These are phyloP conservation scores for Rambutsinella grinnellia DNA, from an alignment of 2,888 invertebrate species.

Conservation along the genomic window DNA sequence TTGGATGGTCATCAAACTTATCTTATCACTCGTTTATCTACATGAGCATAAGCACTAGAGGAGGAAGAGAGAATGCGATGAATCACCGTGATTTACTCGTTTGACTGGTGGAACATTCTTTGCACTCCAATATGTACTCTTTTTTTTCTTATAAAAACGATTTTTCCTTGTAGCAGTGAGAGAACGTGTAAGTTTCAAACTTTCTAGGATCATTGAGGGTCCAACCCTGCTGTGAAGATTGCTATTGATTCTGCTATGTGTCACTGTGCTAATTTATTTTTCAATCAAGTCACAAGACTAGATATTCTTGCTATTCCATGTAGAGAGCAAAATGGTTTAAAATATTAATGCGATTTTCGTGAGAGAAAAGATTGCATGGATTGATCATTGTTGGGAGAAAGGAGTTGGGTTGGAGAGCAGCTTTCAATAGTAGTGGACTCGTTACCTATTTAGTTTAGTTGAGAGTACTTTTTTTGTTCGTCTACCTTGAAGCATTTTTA, in stretches of 20 bases:
- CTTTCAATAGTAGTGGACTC: slow-evolving; percentile 14
- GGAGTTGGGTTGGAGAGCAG: neutral
- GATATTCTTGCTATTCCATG: neutral
- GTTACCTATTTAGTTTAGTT: slow-evolving; percentile 40
- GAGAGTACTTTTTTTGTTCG: slow-evolving; percentile 34
- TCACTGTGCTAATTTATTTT: slow-evolving; percentile 41
- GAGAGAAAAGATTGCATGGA: too few species aligned
- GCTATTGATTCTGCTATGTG: slow-evolving; percentile 31
- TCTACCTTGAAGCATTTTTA: neutral
- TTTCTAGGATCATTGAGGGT: neutral
- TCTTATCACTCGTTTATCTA: slow-evolving; percentile 37
- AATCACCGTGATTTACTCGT: slow-evolving; percentile 54
- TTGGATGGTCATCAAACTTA: slow-evolving; percentile 28
- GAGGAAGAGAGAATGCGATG: slow-evolving; percentile 26
- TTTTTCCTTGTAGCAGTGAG: too few species aligned
- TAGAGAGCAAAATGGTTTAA: neutral
- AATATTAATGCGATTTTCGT: neutral
- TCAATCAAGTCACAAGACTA: too few species aligned
- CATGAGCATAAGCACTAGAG: slow-evolving; percentile 12
- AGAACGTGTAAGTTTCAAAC: neutral
- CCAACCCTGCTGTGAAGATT: slow-evolving; percentile 2
- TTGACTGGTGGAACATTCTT: slow-evolving; percentile 22
- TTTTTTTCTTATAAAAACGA: too few species aligned
- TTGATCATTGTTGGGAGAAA: too few species aligned
- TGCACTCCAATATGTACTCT: too few species aligned